Conservation (phyloP, 2,797 vertebrate genomes). For the Syndactyla subalaris region DNA sequence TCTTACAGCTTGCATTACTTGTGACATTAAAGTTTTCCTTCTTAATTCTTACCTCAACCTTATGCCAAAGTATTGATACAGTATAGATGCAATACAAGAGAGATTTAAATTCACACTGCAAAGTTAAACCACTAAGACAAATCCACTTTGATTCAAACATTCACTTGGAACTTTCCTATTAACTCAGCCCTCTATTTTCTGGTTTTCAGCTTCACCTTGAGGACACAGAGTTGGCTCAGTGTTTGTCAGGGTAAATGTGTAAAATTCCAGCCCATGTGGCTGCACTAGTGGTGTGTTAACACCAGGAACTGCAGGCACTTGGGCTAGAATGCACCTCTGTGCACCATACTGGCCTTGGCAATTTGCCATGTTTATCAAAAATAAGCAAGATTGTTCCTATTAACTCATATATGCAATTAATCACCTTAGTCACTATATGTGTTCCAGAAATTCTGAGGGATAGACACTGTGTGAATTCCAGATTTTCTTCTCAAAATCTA, state of each 20-base stretch:
- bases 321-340: not conserved
- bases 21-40: not conserved
- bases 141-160: not conserved
- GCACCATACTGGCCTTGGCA: not conserved
- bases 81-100: not conserved
- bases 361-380: not conserved
- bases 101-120: not conserved
- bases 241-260: not conserved
- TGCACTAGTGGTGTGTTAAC: not conserved
- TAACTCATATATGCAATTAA: not conserved
- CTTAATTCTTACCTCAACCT: not conserved
- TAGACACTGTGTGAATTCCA: not conserved
- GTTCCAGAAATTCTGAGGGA: not conserved
- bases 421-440: not conserved
- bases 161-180: not conserved
- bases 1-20: not conserved
- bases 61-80: not conserved
- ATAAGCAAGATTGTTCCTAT: not conserved
- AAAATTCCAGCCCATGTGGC: not conserved
- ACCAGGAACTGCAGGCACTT: not conserved
- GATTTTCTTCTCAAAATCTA: not conserved
- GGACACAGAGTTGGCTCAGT: not conserved
- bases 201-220: not conserved
- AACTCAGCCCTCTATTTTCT: not conserved
- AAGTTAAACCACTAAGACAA: not conserved